These are phyloP conservation scores for Drosophila meridiana DNA, from an alignment of 2,888 invertebrate species.

Conservation along the genomic window DNA sequence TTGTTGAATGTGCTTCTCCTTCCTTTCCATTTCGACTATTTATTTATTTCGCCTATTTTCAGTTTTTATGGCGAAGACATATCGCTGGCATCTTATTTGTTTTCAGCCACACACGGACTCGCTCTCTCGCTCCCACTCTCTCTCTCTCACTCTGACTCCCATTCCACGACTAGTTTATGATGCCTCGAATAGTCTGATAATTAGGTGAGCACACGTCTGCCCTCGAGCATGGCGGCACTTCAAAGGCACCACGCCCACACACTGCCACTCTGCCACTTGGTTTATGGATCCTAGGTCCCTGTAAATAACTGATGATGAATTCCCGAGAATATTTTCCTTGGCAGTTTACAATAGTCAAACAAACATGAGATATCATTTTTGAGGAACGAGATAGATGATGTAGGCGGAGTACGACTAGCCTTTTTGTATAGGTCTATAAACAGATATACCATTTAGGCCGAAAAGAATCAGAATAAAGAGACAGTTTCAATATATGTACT, in stretches of 20 bases:
- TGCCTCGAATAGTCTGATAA: conserved; percentile 79
- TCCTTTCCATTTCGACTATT: conserved; percentile 42
- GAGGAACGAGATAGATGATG: background rate
- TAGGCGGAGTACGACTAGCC: background rate
- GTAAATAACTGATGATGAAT: conserved; percentile 58
- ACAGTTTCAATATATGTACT: background rate
- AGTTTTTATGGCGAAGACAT: conserved; percentile 42
- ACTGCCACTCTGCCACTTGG: conserved; percentile 13
- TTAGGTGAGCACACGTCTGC: conserved; percentile 77
- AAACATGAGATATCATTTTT: conserved; percentile 44
- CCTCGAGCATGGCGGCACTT: conserved; percentile 62
- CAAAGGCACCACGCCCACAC: conserved; percentile 58
- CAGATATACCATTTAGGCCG: background rate
- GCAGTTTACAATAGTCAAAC: conserved; percentile 55
- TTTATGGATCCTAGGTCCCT: conserved; percentile 15
- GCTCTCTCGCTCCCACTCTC: background rate
- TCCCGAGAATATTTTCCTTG: conserved; percentile 46
- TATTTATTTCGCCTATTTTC: conserved; percentile 66
- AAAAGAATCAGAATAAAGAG: background rate
- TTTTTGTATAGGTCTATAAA: background rate
- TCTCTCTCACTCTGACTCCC: background rate
- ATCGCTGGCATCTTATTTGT: conserved; percentile 39
- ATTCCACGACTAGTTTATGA: conserved; percentile 58
- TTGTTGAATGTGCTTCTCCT: conserved; percentile 15
- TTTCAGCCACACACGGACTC: conserved; percentile 48